phyloP scores from a whole-genome alignment of 2,888 invertebrate genomes.

The Thymelicus lineola region DNA sequence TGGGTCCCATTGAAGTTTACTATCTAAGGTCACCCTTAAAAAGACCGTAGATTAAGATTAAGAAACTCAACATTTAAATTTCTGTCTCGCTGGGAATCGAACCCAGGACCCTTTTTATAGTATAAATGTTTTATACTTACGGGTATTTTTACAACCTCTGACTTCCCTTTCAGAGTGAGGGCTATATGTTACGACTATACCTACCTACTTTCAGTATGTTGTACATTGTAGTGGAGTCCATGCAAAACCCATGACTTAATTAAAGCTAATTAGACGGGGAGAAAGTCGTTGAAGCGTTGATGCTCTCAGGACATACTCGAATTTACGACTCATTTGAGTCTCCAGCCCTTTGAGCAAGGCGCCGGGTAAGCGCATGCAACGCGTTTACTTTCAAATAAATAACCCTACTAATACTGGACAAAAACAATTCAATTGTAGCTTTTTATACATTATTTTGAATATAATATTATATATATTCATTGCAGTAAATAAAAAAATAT shows the following conservation, averaged over 20 bases:
- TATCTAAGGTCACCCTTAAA: too few relatives aligned
- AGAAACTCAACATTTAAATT: too few relatives aligned
- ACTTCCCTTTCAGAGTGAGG: too few relatives aligned
- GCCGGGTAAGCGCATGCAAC: conserved; percentile 7
- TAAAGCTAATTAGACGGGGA: conserved; percentile 37
- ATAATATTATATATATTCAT: neutral
- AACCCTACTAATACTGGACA: neutral
- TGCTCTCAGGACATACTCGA: conserved; percentile 25
- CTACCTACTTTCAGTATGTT: conserved; percentile 41
- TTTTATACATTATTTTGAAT: neutral
- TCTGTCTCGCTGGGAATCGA: too few relatives aligned
- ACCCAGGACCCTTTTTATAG: too few relatives aligned
- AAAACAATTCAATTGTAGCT: neutral
- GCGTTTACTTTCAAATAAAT: conserved; percentile 22
- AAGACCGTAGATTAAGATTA: too few relatives aligned
- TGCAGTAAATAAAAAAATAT: neutral
- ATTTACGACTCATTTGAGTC: conserved; percentile 20
- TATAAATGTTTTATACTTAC: too few relatives aligned
- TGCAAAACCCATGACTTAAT: conserved; percentile 30
- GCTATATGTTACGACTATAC: neutral
- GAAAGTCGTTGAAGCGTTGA: conserved; percentile 34
- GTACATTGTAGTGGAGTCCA: conserved; percentile 37
- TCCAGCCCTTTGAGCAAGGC: conserved; percentile 24
- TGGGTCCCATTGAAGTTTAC: too few relatives aligned
- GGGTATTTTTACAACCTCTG: too few relatives aligned